Conservation (phyloP, 2,797 vertebrate genomes). For the Protonibea diacanthus region DNA sequence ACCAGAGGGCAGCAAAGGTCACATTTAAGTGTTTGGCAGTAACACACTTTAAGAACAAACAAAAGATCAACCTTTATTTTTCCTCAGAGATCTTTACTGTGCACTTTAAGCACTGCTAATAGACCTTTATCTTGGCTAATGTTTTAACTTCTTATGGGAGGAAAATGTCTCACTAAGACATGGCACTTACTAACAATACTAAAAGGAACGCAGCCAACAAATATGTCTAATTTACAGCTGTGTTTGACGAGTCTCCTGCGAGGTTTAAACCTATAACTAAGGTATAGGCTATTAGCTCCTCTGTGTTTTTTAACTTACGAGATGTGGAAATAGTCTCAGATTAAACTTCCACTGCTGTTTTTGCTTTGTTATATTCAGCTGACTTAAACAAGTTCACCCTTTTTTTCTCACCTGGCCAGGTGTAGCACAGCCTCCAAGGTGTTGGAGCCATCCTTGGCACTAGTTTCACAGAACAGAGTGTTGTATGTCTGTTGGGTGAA, state of each 20-base stretch:
- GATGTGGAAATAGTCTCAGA: not conserved
- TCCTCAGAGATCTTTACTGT: not conserved
- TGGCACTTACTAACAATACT: not conserved
- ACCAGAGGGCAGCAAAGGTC: slow-evolving; percentile 49
- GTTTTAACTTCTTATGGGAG: not conserved
- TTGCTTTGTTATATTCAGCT: not conserved
- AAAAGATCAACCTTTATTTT: not conserved
- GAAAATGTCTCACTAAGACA: not conserved
- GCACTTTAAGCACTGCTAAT: not conserved
- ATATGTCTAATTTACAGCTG: not conserved
- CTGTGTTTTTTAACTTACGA: not conserved
- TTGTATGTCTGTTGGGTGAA: slow-evolving; percentile 79
- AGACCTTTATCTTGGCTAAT: not conserved
- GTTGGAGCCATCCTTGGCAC: slow-evolving; percentile 95
- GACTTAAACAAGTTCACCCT: not conserved
- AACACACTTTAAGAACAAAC: not conserved
- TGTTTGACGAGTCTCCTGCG: not conserved
- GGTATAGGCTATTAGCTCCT: not conserved
- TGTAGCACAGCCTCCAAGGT: slow-evolving; percentile 96
- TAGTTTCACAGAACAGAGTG: slow-evolving; percentile 83
- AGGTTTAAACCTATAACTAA: not conserved
- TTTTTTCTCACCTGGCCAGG: slow-evolving; percentile 91
- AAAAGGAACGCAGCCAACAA: not conserved
- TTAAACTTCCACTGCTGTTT: not conserved
- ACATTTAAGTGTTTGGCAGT: not conserved